phyloP scores from a whole-genome alignment of 92 coral and sea anemone genomes.

The Epizoanthus rinbou region DNA sequence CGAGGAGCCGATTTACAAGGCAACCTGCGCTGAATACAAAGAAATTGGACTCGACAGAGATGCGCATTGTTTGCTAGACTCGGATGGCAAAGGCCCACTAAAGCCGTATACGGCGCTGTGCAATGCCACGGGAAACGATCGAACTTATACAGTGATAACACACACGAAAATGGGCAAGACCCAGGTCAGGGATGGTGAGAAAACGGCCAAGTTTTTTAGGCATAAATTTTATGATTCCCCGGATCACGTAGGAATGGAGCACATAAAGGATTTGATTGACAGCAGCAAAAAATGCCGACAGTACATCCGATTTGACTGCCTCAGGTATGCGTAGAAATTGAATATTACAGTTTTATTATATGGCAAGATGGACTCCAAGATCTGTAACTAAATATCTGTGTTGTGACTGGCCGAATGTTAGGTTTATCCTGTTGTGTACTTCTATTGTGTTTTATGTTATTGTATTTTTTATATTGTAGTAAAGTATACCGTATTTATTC shows the following conservation, averaged over 20 bases:
- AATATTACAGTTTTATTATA: no score
- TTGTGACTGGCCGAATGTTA: no score
- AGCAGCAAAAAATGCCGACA: conserved; percentile 85
- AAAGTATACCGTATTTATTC: no score
- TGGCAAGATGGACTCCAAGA: no score
- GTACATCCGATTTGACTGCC: conserved; percentile 81
- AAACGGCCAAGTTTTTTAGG: no score
- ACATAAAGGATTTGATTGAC: conserved; percentile 61
- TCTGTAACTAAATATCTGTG: no score
- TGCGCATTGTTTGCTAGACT: conserved; percentile 68
- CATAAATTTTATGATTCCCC: conserved; percentile 50
- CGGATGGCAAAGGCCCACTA: conserved; percentile 53
- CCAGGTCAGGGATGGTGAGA: conserved; percentile 42
- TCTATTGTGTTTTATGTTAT: no score
- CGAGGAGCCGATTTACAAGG: conserved; percentile 66
- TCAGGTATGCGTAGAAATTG: conserved; percentile 13
- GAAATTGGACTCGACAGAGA: conserved; percentile 72
- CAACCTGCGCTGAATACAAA: conserved; percentile 81
- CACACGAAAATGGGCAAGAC: conserved; percentile 63
- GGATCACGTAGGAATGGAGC: conserved; percentile 38
- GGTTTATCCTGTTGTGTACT: no score
- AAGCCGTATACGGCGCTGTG: conserved; percentile 77
- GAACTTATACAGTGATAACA: conserved; percentile 66
- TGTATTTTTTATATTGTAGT: no score
- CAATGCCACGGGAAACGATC: conserved; percentile 66